A percentile compares a stretch with the other conserved stretches of the same genome.
These are phyloP conservation scores for Anguilla rostrata DNA, from an alignment of 2,113 vertebrate genomes.

Conservation along the genomic window DNA sequence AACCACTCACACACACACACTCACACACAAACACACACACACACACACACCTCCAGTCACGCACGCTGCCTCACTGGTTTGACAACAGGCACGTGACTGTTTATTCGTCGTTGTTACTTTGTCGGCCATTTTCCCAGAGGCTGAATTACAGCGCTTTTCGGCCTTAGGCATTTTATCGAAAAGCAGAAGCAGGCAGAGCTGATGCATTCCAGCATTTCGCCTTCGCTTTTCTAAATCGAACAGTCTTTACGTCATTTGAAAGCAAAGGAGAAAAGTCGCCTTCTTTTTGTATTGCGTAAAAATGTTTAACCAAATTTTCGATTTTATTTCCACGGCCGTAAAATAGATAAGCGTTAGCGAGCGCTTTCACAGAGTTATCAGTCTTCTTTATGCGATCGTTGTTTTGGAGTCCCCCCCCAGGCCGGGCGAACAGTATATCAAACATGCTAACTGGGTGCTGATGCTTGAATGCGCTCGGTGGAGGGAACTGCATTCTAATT, in stretches of 20 bases:
- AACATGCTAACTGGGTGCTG: neutral
- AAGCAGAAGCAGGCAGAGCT: neutral
- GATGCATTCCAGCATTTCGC: neutral
- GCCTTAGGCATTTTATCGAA: neutral
- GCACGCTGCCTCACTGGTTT: neutral
- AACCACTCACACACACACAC: too few relatives aligned
- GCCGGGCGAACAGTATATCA: neutral
- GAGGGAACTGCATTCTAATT: constrained; percentile 3
- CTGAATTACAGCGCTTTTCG: constrained; percentile 21
- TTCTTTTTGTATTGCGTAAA: neutral
- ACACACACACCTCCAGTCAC: neutral
- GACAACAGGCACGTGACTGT: neutral
- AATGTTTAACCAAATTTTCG: neutral
- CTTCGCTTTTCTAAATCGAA: neutral
- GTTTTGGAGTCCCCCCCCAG: neutral
- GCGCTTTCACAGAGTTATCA: neutral
- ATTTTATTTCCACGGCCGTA: neutral
- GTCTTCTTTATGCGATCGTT: neutral
- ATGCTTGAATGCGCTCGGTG: neutral
- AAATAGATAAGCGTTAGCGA: neutral
- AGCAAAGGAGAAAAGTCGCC: neutral
- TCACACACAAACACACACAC: neutral
- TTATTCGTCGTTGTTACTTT: neutral
- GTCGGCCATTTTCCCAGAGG: constrained; percentile 27
- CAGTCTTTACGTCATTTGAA: neutral